Base-by-base conservation (phyloP, 2,797 vertebrate genomes). In the Jordanella pulchra region DNA sequence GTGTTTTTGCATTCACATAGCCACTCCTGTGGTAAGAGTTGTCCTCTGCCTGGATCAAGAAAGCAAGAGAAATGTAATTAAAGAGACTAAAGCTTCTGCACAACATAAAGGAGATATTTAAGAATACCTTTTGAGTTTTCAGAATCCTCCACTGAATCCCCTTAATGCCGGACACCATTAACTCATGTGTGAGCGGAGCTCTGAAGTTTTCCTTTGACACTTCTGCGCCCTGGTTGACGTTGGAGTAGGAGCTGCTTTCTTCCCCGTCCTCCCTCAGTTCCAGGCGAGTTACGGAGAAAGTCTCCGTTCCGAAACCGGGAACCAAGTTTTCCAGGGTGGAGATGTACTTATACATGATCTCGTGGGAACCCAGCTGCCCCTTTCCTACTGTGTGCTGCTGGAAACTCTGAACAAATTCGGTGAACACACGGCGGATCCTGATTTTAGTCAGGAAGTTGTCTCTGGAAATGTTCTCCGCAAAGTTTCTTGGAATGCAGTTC, bases 321-420 rank as follows among this genome's bases (percentile, higher is more conserved):
- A 94, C 95, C 69, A 99, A 84, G 23, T 92, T 94, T 81, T 99
- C 97, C 0, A 99, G 89, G 0, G 96, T 98, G n/a, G 95, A 95
- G 80, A 99, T 81, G 89, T 99, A 98, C 66, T 97, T 99, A 67
- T 94, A 96, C 94, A 98, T 96, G 73, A 98, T 66, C 51, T 96
- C 94, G 17, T 95, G 94, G 4, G 71, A 27, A 3, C 93, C 92
- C 28, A 97, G 93, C 21, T 74, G 84, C 0, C 93, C 93, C 0
- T 83, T 50, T 1, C 91, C 80, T 68, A 96, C 91, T 0, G 94
- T 96, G 82, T 96, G 95, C 44, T 91, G 91, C 90, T 96, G 96
- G 91, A 98, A 98, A 15, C 79, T 92, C 14, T 63, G 90, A 65
- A 98, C 91, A 68, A 97, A 99, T 0, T 93, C 92, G 0, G 78